Evolutionary conservation across 1,140 invertebrate species (phyloP), one percentile per base, ranked within the genome.

Genomic region (Eriosoma lanigerum): DNA sequence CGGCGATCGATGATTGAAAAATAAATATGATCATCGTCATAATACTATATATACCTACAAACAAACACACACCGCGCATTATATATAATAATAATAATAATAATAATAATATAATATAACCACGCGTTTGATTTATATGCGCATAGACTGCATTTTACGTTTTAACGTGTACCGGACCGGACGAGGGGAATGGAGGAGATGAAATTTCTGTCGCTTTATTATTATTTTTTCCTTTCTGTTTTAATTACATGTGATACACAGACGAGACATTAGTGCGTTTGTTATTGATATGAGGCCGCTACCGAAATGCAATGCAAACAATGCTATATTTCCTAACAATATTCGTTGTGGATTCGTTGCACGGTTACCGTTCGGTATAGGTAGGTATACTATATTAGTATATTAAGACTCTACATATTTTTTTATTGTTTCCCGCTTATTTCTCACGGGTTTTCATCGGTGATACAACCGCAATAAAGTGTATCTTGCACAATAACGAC

Each of bases 321-420:
- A 78, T 78, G 75, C 75, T 44, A 54, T 50, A 8, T 32, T 26
- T 12, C 9, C 46, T 17, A 48, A 76, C 60, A 78, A 48, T 76
- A 78, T 78, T n/a, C n/a, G n/a, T n/a, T 60, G 52, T 58, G 38
- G 54, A 78, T 78, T 78, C 75, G 54, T 60, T n/a, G 54, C 75
- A 78, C 56, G 75, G 54, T 56, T 13, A 48, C 73, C 73, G 73
- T 52, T 58, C 38, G 32, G 8, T 38, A 38, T 38, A 38, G 54
- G 73, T 76, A 58, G n/a, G n/a, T n/a, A n/a, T n/a, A n/a, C n/a
- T n/a, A n/a, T n/a, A n/a, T n/a, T n/a, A n/a, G n/a, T n/a, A 21
- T 46, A 38, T 38, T 38, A 38, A 4, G 32, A 5, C 24, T 46
- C 54, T 46, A 58, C 56, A n/a, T 44, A 26, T 17, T 62, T n/a